These are phyloP conservation scores for Antitype chi DNA, from an alignment of 2,888 invertebrate genomes.

Conservation along the genomic window DNA sequence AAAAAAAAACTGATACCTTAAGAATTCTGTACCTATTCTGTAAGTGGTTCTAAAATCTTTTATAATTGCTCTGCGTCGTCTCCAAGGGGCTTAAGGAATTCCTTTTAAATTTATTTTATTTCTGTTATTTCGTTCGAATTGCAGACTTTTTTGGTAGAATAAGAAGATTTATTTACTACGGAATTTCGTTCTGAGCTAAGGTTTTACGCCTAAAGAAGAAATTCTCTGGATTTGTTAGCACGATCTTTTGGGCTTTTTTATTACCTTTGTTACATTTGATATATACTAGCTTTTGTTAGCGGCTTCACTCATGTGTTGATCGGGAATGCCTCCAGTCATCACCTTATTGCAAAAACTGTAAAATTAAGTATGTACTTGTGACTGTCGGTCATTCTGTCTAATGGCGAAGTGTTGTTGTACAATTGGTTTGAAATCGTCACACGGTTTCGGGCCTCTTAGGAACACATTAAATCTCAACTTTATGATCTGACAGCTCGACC, in stretches of 20 bases:
- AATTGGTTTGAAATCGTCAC: no score
- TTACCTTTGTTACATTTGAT: not conserved
- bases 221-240: not conserved
- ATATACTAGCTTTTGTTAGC: no score
- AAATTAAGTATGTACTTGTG: no score
- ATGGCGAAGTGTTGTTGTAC: no score
- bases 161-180: conserved; percentile 47
- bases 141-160: conserved; percentile 45
- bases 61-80: conserved; percentile 73
- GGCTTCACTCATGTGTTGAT: no score
- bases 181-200: conserved; percentile 35
- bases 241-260: conserved; percentile 1
- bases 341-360: no score
- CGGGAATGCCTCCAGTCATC: no score
- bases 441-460: no score
- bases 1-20: conserved; percentile 47
- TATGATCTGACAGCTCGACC: no score
- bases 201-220: not conserved
- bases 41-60: conserved; percentile 69
- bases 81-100: conserved; percentile 65
- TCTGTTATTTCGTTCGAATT: conserved; percentile 55
- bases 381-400: no score
- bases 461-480: no score
- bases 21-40: conserved; percentile 44
- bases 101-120: conserved; percentile 61